Evolutionary conservation across 92 coral and sea anemone genomes (phyloP).

Genomic region (Epizoanthus illoricatus): DNA sequence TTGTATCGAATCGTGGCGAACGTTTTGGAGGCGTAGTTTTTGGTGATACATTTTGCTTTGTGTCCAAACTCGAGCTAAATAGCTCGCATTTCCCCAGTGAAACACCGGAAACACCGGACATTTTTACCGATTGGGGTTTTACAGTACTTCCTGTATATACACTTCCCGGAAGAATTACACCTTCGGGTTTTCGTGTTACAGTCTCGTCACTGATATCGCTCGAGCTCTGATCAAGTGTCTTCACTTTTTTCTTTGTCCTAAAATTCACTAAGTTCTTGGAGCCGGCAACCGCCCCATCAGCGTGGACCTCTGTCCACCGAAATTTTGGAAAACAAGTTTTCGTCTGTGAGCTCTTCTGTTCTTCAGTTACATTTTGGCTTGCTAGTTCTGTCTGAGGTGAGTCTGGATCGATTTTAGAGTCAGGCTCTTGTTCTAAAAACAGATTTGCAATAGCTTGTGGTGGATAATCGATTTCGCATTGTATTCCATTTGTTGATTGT

Average conservation of each 20-base stretch:
- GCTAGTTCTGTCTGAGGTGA: neutral
- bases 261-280: slow-evolving; percentile 47
- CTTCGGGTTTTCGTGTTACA: slow-evolving; percentile 30
- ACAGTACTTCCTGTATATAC: slow-evolving; percentile 67
- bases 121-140: slow-evolving; percentile 24
- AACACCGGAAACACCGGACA: slow-evolving; percentile 32
- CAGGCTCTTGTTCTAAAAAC: neutral
- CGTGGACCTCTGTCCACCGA: slow-evolving; percentile 38
- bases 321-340: neutral
- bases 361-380: neutral
- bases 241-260: slow-evolving; percentile 37
- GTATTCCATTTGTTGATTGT: neutral
- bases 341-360: neutral
- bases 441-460: neutral
- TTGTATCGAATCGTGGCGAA: neutral
- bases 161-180: slow-evolving; percentile 48
- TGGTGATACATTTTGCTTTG: slow-evolving; percentile 12
- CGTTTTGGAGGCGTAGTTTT: neutral
- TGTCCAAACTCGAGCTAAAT: slow-evolving; percentile 36
- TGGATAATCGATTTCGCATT: neutral
- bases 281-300: slow-evolving; percentile 13
- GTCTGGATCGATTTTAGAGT: neutral
- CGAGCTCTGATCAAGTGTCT: slow-evolving; percentile 3
- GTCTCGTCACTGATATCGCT: slow-evolving; percentile 48
- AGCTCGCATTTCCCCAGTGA: slow-evolving; percentile 54